These are phyloP conservation scores for Callitettix versicolor DNA, from an alignment of 1,140 invertebrate species.

Conservation along the genomic window DNA sequence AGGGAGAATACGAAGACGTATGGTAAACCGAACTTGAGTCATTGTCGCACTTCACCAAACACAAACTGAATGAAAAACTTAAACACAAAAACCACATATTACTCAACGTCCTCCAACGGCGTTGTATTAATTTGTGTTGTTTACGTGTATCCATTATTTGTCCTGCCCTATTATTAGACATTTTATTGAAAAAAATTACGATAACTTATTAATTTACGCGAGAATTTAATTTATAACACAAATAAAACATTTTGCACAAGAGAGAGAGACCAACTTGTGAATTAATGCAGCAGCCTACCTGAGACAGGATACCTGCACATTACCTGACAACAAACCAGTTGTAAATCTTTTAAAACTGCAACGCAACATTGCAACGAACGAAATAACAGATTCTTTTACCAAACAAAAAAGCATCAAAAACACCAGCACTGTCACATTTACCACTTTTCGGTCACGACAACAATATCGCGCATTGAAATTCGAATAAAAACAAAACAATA, in stretches of 20 bases:
- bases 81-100: background rate
- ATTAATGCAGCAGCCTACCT: background rate
- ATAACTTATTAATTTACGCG: too few species aligned
- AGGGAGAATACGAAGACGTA: background rate
- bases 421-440: too few species aligned
- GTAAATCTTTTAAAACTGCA: too few species aligned
- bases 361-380: too few species aligned
- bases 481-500: too few species aligned
- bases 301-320: too few species aligned
- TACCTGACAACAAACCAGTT: too few species aligned
- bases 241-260: background rate
- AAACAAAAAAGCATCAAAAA: too few species aligned
- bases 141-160: constrained; percentile 6
- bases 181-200: too few species aligned
- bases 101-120: constrained; percentile 17
- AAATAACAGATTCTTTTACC: too few species aligned
- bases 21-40: background rate
- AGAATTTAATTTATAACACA: background rate
- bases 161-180: background rate
- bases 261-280: background rate
- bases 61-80: background rate
- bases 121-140: constrained; percentile 9
- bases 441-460: too few species aligned
- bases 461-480: too few species aligned
- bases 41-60: constrained; percentile 8